Conservation (phyloP, 2,797 vertebrate species). For the Muscicapa striata region DNA sequence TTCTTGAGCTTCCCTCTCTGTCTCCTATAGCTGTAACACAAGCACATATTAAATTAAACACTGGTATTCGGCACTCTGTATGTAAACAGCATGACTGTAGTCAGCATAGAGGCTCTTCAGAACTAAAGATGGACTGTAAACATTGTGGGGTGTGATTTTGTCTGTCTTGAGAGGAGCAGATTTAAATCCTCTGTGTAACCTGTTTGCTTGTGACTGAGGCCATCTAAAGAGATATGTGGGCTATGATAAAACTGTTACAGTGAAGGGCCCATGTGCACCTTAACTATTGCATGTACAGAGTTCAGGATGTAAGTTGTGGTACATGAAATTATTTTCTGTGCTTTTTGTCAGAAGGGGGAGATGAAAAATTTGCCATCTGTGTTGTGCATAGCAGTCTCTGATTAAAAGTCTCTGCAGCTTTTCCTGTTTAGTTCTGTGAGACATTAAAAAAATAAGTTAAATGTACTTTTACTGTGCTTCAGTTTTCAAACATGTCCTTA, state of each 20-base stretch:
- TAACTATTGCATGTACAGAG: neutral
- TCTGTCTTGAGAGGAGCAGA: neutral
- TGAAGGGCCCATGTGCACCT: neutral
- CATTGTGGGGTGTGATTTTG: neutral
- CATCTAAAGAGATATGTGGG: neutral
- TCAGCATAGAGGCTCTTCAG: neutral
- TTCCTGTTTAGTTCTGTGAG: neutral
- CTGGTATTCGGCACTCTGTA: neutral
- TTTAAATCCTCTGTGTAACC: neutral
- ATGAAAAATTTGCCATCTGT: neutral
- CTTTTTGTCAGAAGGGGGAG: neutral
- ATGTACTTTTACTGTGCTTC: neutral
- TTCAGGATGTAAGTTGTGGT: neutral
- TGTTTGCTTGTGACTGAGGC: neutral
- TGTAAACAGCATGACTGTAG: neutral
- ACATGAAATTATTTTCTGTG: neutral
- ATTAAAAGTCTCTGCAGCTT: neutral
- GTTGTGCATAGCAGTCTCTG: neutral
- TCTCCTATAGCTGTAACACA: neutral
- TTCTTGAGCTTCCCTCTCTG: neutral
- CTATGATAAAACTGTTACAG: neutral
- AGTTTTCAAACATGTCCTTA: slow-evolving; percentile 6
- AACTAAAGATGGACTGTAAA: neutral
- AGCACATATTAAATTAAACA: fast-evolving
- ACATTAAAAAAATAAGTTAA: neutral